A percentile compares a stretch with the other conserved stretches of the same genome.
Conservation (phyloP, 1,140 invertebrate genomes). For the Cotesia vestalis region DNA sequence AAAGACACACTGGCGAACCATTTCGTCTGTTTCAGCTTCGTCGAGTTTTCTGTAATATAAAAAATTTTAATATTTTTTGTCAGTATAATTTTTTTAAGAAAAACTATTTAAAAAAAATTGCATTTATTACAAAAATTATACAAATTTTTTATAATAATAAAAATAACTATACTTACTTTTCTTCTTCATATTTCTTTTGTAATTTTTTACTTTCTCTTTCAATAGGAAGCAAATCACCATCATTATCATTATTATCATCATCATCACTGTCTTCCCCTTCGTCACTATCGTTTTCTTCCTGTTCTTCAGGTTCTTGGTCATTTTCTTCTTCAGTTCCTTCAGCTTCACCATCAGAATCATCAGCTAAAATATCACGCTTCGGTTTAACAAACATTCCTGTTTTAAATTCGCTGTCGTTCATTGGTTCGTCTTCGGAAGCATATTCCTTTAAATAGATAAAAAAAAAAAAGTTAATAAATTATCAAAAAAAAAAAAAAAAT, state of each 20-base stretch:
- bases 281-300: not conserved
- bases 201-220: constrained; percentile 86
- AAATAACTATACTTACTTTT: constrained; percentile 56
- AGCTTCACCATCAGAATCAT: not conserved
- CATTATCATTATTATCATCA: constrained; percentile 51
- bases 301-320: not conserved
- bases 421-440: not conserved
- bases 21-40: constrained; percentile 82
- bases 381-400: not conserved
- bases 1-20: constrained; percentile 79
- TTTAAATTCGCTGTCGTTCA: not conserved
- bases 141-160: not conserved
- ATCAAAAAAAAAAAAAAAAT: not conserved
- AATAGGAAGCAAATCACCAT: constrained; percentile 82
- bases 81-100: too few relatives aligned
- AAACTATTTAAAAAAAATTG: too few relatives aligned
- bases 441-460: not conserved
- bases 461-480: too few relatives aligned
- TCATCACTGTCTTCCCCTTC: not conserved
- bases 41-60: constrained; percentile 71
- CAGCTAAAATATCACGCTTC: not conserved
- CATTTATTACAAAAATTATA: too few relatives aligned
- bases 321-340: not conserved
- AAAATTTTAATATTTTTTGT: not conserved
- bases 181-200: constrained; percentile 67